A percentile compares a stretch with the other conserved stretches of the same genome.
phyloP scores from a whole-genome alignment of 2,888 invertebrate species.

The Isotomurus palustris region DNA sequence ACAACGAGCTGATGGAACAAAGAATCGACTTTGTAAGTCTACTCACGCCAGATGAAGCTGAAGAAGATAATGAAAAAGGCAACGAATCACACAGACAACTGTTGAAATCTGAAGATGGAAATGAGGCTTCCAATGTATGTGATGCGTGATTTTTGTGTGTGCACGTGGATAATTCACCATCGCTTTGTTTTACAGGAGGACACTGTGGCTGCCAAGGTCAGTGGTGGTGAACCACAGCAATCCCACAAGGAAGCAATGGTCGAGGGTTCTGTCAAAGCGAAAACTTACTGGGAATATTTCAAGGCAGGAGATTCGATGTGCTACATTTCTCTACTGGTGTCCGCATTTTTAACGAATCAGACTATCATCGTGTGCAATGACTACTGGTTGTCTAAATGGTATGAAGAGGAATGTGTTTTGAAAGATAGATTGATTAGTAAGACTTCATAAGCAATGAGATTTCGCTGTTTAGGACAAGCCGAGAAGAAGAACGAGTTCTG shows the following conservation, averaged over 20 bases:
- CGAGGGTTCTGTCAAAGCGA: slow-evolving; percentile 37
- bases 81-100: neutral
- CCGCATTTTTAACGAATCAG: slow-evolving; percentile 50
- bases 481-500: neutral
- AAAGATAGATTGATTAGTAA: neutral
- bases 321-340: slow-evolving; percentile 48
- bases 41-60: neutral
- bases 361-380: slow-evolving; percentile 49
- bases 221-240: too few relatives aligned
- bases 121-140: too few relatives aligned
- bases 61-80: neutral
- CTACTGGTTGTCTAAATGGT: slow-evolving; percentile 53
- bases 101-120: too few relatives aligned
- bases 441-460: neutral
- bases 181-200: too few relatives aligned
- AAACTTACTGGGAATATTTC: slow-evolving; percentile 52
- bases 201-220: too few relatives aligned
- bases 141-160: too few relatives aligned
- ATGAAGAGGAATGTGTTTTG: neutral
- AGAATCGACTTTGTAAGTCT: slow-evolving; percentile 47
- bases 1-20: slow-evolving; percentile 54
- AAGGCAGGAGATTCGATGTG: slow-evolving; percentile 35
- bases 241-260: slow-evolving; percentile 32
- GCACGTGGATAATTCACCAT: too few relatives aligned
- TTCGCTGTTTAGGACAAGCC: slow-evolving; percentile 9